These are phyloP conservation scores for Chorisops tibialis DNA, from an alignment of 2,888 invertebrate genomes.

Conservation along the genomic window DNA sequence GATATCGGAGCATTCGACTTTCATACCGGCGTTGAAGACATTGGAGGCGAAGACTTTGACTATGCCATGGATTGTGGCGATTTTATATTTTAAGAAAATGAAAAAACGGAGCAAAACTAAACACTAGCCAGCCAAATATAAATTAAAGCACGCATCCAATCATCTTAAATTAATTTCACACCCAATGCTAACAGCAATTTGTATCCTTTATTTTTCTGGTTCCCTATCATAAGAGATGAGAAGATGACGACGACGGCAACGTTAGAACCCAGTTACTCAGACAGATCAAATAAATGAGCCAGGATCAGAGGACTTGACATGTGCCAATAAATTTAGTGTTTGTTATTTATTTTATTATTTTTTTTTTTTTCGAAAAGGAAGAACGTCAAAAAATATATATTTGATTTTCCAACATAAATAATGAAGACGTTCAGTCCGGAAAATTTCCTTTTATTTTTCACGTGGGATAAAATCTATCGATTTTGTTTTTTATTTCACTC, in stretches of 20 bases:
- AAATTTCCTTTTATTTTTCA: no score
- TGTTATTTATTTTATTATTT: not conserved
- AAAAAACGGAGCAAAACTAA: conserved; percentile 1
- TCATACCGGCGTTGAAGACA: conserved; percentile 53
- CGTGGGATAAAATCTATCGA: no score
- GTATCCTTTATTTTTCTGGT: not conserved
- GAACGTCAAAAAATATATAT: no score
- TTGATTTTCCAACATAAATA: no score
- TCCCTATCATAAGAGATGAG: no score
- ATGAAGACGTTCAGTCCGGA: no score
- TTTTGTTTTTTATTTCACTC: no score
- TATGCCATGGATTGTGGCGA: conserved; percentile 70
- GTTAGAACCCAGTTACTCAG: not conserved
- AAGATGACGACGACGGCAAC: not conserved
- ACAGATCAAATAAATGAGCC: not conserved
- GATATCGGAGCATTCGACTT: conserved; percentile 61
- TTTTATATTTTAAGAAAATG: conserved; percentile 60
- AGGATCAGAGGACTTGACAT: not conserved
- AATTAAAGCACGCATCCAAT: not conserved
- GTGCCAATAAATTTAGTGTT: not conserved
- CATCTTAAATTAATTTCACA: not conserved
- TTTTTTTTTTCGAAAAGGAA: not conserved
- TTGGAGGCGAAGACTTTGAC: conserved; percentile 63
- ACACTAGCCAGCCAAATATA: no score
- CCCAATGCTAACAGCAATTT: not conserved